phyloP scores from a whole-genome alignment of 53 echinoderm and acorn worm species.

The Luidia sarsii region DNA sequence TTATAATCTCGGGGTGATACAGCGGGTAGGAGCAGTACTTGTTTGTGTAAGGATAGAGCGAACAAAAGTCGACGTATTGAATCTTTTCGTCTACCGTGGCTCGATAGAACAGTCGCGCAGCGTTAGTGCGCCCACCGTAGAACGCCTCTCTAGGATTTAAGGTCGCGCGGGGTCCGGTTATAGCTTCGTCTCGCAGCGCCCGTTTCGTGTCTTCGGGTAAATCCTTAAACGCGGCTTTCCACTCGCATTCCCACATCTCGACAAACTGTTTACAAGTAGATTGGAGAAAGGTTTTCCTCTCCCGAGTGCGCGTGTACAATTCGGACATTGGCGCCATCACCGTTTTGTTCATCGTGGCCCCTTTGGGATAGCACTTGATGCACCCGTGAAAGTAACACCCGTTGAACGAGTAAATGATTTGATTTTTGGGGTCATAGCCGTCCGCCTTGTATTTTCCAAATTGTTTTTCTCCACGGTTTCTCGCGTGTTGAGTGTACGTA shows the following conservation, averaged over 20 bases:
- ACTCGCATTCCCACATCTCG: conserved; percentile 27
- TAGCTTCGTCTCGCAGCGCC: background rate
- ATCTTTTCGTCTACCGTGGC: conserved; percentile 39
- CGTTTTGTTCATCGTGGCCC: background rate
- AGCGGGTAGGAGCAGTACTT: conserved; percentile 68
- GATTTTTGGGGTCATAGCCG: conserved; percentile 2
- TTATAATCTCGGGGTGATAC: conserved; percentile 22
- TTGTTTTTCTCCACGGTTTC: conserved; percentile 23
- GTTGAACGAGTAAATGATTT: conserved; percentile 1
- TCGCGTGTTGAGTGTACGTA: conserved; percentile 41
- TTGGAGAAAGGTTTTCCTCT: conserved; percentile 1
- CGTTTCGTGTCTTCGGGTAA: background rate
- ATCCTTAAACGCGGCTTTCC: background rate
- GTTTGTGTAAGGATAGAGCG: conserved; percentile 63
- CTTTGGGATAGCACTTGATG: background rate
- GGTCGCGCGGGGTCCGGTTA: conserved; percentile 13
- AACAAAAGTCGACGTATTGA: conserved; percentile 63
- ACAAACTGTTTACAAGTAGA: background rate
- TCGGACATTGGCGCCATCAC: conserved; percentile 20
- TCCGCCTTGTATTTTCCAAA: conserved; percentile 14
- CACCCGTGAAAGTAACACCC: conserved; percentile 18
- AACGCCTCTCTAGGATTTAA: conserved; percentile 26
- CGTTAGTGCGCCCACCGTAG: conserved; percentile 19
- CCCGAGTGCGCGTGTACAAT: conserved; percentile 13
- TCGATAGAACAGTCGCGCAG: background rate